Conservation (phyloP, 2,888 invertebrate genomes). For the Euproctis similis region DNA sequence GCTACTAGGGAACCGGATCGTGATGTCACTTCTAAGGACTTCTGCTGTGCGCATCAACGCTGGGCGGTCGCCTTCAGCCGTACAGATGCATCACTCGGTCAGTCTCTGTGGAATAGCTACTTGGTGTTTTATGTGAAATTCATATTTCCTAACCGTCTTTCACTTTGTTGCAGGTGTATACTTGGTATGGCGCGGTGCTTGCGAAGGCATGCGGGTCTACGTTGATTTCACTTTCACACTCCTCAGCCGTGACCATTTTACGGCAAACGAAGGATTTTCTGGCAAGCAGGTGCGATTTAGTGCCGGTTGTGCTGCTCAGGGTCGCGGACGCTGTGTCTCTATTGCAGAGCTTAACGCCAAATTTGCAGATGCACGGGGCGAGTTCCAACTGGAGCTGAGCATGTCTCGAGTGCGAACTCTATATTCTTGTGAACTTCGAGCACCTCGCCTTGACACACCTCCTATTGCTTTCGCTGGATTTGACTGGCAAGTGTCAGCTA, state of each 20-base stretch:
- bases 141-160: background rate
- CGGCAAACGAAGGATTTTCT: conserved; percentile 86
- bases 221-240: conserved; percentile 88
- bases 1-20: conserved; percentile 85
- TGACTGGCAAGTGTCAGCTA: conserved; percentile 85
- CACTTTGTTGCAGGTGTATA: conserved; percentile 79
- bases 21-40: conserved; percentile 88
- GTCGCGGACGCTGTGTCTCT: conserved; percentile 83
- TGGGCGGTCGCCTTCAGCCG: conserved; percentile 88
- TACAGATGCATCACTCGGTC: conserved; percentile 81
- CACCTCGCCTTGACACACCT: conserved; percentile 73
- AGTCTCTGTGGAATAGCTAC: too few relatives aligned
- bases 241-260: conserved; percentile 87
- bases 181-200: conserved; percentile 84
- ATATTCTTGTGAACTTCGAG: conserved; percentile 82
- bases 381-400: conserved; percentile 86
- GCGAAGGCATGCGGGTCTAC: conserved; percentile 84
- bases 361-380: conserved; percentile 87
- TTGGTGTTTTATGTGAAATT: too few relatives aligned
- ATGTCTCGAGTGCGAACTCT: conserved; percentile 84
- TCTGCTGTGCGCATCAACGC: conserved; percentile 86
- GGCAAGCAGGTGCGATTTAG: conserved; percentile 84
- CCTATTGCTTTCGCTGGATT: conserved; percentile 86
- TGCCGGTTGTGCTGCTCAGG: conserved; percentile 82
- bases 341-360: conserved; percentile 81